Conservation (phyloP, 2,888 invertebrate genomes). For the Pollenia griseotomentosa region DNA sequence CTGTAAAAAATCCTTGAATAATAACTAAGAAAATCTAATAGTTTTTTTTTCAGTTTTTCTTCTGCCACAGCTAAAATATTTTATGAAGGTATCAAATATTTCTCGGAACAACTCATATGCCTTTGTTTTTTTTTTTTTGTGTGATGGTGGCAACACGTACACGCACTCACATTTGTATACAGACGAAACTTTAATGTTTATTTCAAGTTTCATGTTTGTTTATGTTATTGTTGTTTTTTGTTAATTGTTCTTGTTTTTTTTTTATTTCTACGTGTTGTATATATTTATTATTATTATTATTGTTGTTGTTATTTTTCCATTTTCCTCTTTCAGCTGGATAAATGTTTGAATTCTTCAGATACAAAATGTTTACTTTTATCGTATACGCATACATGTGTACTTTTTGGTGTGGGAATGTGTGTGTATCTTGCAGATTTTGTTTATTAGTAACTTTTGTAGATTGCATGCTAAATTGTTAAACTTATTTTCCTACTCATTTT, state of each 20-base stretch:
- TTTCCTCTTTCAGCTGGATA: not conserved
- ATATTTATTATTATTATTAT: slow-evolving; percentile 20
- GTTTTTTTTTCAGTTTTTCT: no score
- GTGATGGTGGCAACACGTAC: not conserved
- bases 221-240: slow-evolving; percentile 14
- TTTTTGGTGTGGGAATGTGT: not conserved
- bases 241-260: slow-evolving; percentile 15
- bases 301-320: slow-evolving; percentile 8
- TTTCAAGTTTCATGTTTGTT: slow-evolving; percentile 41
- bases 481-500: slow-evolving; percentile 1
- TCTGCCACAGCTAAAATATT: no score
- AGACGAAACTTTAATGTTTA: slow-evolving; percentile 17
- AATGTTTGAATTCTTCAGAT: slow-evolving; percentile 8
- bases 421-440: not conserved
- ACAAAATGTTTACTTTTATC: slow-evolving; percentile 14
- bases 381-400: not conserved
- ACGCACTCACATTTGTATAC: not conserved
- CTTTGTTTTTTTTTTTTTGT: not conserved
- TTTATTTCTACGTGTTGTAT: slow-evolving; percentile 36
- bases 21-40: no score
- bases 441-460: slow-evolving; percentile 19
- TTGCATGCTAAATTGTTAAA: slow-evolving; percentile 24
- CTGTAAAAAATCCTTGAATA: no score
- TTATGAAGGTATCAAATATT: no score
- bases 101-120: no score